phyloP scores from a whole-genome alignment of 1,140 invertebrate species.

The Bombus haemorrhoidalis region DNA sequence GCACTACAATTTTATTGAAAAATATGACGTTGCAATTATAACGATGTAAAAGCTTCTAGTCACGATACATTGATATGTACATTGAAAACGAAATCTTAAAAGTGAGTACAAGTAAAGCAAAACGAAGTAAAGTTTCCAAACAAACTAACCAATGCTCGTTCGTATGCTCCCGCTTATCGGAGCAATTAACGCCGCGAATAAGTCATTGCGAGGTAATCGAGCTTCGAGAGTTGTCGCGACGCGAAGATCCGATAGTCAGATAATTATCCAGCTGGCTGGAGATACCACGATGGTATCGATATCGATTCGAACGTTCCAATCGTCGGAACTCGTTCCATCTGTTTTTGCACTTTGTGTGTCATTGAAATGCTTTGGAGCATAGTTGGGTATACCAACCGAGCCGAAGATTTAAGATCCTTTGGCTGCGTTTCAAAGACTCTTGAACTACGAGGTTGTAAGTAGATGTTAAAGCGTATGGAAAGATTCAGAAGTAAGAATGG shows the following conservation, averaged over 20 bases:
- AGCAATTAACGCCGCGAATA: conserved; percentile 40
- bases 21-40: background rate
- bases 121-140: background rate
- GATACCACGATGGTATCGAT: background rate
- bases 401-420: background rate
- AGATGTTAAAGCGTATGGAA: background rate
- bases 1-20: background rate
- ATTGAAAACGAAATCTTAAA: background rate
- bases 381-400: background rate
- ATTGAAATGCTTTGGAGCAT: background rate
- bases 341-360: conserved; percentile 29
- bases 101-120: background rate
- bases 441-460: background rate
- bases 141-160: background rate
- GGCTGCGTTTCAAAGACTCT: background rate
- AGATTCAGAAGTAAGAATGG: background rate
- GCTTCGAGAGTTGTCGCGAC: conserved; percentile 7
- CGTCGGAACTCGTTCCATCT: background rate
- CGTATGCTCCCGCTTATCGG: conserved; percentile 11
- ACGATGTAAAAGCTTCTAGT: background rate
- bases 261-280: conserved; percentile 4
- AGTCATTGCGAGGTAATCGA: conserved; percentile 25
- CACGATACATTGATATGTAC: background rate
- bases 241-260: background rate
- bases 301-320: background rate